Evolutionary conservation across 2,797 vertebrate genomes (phyloP), one percentile per base, ranked within the genome.

Genomic region (Alouatta caraya): DNA sequence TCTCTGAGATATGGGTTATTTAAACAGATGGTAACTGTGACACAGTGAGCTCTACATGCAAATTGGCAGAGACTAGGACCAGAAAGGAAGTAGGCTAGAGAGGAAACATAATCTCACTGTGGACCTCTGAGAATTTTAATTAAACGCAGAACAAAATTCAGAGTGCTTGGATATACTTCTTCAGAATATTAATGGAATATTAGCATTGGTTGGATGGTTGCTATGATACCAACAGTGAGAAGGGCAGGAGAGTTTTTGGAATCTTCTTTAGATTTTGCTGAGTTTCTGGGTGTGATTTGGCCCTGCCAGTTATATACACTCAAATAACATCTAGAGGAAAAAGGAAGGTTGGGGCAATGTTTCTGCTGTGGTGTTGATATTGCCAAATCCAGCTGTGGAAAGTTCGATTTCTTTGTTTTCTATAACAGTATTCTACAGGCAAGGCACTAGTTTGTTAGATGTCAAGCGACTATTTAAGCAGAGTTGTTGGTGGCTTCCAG

Each of bases 11-110:
- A 92, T 96, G 96, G 96, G 95, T 93, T 97, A 96, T 95, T 96
- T 86, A 97, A 94, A 84, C 97, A 98, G 98, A 97, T 97, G 97
- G 98, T 87, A 46, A 72, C 95, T 80, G 93, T 94, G 90, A 72
- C 97, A 97, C 92, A 90, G 80, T 42, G 78, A 78, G 93, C 92
- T 83, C 90, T 72, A 4, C 88, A 78, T 97, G 92, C 82, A 96
- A 83, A 90, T 81, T 97, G 97, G 97, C 97, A 97, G 90, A 79
- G 82, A 72, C 85, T 67, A 50, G 92, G 93, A 89, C 90, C 93
- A 93, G 83, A 85, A 92, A 96, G 95, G 84, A 97, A 92, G 85
- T 50, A 52, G 89, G 92, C 73, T 67, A 52, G 73, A 90, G 78
- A 96, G 94, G 85, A 97, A 97, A 14, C 37, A 88, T 57, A 70